These are phyloP conservation scores for Cynodonichthys magdalenae DNA, from an alignment of 2,797 vertebrate genomes.

Conservation along the genomic window DNA sequence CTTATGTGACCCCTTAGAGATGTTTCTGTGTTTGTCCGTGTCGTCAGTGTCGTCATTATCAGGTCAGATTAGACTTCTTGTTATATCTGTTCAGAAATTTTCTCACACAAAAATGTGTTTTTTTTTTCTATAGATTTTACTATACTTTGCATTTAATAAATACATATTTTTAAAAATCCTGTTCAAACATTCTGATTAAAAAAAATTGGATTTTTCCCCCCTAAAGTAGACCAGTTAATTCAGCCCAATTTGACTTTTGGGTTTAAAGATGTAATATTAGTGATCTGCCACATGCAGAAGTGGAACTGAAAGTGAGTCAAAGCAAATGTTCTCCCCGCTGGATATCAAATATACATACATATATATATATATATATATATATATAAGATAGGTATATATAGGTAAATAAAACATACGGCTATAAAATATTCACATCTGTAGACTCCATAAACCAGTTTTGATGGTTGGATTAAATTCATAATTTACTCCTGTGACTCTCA, in stretches of 20 bases:
- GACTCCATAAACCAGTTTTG: slow-evolving; percentile 61
- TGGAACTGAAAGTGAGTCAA: slow-evolving; percentile 39
- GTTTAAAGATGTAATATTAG: slow-evolving; percentile 70
- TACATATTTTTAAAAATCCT: not conserved
- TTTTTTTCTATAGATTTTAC: not conserved
- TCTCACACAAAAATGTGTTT: too few species aligned
- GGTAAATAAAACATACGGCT: slow-evolving; percentile 69
- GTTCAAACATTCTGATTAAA: slow-evolving; percentile 5
- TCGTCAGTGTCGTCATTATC: too few species aligned
- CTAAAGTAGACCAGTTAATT: slow-evolving; percentile 43
- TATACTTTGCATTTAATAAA: not conserved
- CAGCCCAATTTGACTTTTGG: slow-evolving; percentile 43
- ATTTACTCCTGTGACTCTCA: slow-evolving; percentile 18
- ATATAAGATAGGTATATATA: too few species aligned
- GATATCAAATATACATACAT: slow-evolving; percentile 58
- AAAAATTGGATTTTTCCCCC: slow-evolving; percentile 6
- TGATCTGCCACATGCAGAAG: slow-evolving; percentile 57
- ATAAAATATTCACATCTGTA: slow-evolving; percentile 69
- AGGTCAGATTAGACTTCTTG: too few species aligned
- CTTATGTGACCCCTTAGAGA: too few species aligned
- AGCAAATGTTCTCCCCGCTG: slow-evolving; percentile 39
- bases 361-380: too few species aligned
- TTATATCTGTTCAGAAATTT: too few species aligned
- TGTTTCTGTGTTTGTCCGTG: too few species aligned
- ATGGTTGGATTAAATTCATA: slow-evolving; percentile 51